These are phyloP conservation scores for Vanessa cardui DNA, from an alignment of 2,888 invertebrate genomes.

Conservation along the genomic window DNA sequence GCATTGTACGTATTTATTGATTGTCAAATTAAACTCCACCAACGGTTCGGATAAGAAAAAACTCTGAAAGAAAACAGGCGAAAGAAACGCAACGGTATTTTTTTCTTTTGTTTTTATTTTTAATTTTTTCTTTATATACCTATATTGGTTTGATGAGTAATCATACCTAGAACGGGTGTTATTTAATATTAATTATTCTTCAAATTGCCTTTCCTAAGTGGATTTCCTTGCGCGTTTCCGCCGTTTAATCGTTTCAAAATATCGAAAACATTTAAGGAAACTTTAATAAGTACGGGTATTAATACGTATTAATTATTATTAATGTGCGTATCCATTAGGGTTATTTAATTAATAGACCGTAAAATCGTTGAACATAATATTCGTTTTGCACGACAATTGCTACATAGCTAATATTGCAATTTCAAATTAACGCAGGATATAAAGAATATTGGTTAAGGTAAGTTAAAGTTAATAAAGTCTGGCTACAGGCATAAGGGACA, in stretches of 20 bases:
- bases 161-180: background rate
- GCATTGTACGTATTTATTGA: too few species aligned
- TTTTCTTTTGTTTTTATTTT: too few species aligned
- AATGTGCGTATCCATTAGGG: background rate
- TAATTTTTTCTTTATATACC: too few species aligned
- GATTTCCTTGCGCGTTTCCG: constrained; percentile 46
- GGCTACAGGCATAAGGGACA: too few species aligned
- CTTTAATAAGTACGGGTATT: constrained; percentile 24
- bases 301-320: constrained; percentile 24
- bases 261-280: constrained; percentile 26
- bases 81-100: too few species aligned
- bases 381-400: background rate
- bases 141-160: constrained; percentile 2
- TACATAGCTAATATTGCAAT: background rate
- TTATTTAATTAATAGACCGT: background rate
- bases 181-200: constrained; percentile 30
- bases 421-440: background rate
- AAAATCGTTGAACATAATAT: background rate
- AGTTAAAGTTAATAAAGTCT: background rate
- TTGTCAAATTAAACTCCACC: too few species aligned
- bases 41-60: too few species aligned
- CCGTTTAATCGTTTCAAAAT: constrained; percentile 21
- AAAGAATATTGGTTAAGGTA: background rate
- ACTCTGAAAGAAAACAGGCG: too few species aligned
- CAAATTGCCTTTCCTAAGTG: constrained; percentile 38